These are phyloP conservation scores for Symphodus melops DNA, from an alignment of 2,113 vertebrate species.

Conservation along the genomic window DNA sequence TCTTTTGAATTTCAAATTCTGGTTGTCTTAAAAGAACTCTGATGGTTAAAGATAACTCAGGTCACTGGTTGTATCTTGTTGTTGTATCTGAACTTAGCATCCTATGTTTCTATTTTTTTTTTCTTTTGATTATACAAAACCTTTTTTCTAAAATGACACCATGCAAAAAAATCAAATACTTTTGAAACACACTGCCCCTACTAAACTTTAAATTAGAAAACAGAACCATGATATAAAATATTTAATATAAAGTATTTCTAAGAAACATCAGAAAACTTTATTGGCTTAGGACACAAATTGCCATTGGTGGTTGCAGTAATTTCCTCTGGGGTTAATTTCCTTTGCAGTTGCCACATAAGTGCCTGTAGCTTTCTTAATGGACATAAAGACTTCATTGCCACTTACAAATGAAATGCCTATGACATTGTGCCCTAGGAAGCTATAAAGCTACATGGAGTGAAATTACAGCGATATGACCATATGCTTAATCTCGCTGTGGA, in stretches of 20 bases:
- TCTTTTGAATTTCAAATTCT: no score
- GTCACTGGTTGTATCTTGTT: no score
- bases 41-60: no score
- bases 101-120: no score
- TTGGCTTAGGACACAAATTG: slow-evolving; percentile 31
- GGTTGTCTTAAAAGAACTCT: no score
- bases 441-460: slow-evolving; percentile 45
- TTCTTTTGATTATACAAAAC: no score
- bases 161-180: background rate
- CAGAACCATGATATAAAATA: background rate
- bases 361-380: slow-evolving; percentile 59
- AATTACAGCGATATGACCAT: slow-evolving; percentile 62
- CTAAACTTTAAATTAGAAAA: background rate
- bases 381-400: slow-evolving; percentile 64
- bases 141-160: no score
- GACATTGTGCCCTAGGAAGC: slow-evolving; percentile 60
- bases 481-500: slow-evolving; percentile 50
- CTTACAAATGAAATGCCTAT: slow-evolving; percentile 67
- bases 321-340: slow-evolving; percentile 66
- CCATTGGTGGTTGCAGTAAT: slow-evolving; percentile 30
- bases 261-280: slow-evolving; percentile 9
- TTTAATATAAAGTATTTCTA: background rate
- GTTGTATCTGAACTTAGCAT: no score
- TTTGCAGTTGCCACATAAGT: slow-evolving; percentile 58
- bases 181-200: background rate